phyloP scores from a whole-genome alignment of 1,140 invertebrate genomes.

The Vanessa tameamea region DNA sequence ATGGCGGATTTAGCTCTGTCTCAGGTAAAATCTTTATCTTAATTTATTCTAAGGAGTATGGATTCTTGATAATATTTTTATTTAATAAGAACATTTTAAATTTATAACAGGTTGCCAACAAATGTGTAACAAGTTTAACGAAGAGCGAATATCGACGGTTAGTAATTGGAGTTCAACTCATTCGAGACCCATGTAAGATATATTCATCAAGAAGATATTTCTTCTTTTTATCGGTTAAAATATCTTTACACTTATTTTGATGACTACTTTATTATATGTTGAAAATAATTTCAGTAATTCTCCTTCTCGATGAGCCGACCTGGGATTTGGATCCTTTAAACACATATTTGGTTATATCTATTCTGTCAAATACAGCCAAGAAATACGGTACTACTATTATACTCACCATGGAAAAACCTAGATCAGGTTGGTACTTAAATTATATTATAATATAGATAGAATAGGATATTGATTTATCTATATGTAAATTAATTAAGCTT shows the following conservation, averaged over 20 bases:
- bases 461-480: not conserved
- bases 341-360: slow-evolving; percentile 95
- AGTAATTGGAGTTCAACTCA: slow-evolving; percentile 92
- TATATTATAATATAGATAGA: not conserved
- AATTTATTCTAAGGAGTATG: not conserved
- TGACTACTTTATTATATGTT: not conserved
- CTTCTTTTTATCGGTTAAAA: not conserved
- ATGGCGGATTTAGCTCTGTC: slow-evolving; percentile 94
- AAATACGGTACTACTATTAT: slow-evolving; percentile 94
- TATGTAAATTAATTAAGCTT: not conserved
- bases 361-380: slow-evolving; percentile 94
- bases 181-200: slow-evolving; percentile 89
- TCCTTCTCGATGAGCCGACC: slow-evolving; percentile 94
- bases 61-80: too few relatives aligned
- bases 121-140: slow-evolving; percentile 88
- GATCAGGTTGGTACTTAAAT: slow-evolving; percentile 81
- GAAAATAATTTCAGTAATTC: slow-evolving; percentile 83
- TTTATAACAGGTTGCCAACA: slow-evolving; percentile 84
- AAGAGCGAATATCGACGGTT: slow-evolving; percentile 92
- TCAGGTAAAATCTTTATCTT: slow-evolving; percentile 76
- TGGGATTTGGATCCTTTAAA: slow-evolving; percentile 94
- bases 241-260: not conserved
- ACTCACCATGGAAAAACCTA: slow-evolving; percentile 94
- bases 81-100: not conserved
- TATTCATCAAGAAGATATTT: not conserved